Conservation (phyloP, 2,888 invertebrate genomes). For the Ryuthela nishihirai region DNA sequence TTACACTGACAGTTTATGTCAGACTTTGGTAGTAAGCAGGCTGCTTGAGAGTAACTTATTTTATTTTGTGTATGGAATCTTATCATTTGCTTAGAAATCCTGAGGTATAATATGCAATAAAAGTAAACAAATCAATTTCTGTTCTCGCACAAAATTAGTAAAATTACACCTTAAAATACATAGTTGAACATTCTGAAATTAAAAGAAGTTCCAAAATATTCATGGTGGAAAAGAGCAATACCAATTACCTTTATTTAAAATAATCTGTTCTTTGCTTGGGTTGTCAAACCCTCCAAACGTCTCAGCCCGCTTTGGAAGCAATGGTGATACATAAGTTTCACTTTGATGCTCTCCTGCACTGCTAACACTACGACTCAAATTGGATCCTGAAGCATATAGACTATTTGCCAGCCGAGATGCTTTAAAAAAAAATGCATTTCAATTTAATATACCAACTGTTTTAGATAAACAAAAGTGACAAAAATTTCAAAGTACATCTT, state of each 20-base stretch:
- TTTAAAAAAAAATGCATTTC: conserved; percentile 33
- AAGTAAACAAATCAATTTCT: too few species aligned
- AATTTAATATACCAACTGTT: too few species aligned
- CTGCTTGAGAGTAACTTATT: too few species aligned
- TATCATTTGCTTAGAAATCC: too few species aligned
- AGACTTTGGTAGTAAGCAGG: too few species aligned
- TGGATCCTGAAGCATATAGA: conserved; percentile 59
- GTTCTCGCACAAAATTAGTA: neutral
- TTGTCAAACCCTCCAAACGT: conserved; percentile 92
- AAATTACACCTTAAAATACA: neutral
- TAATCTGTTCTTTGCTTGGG: conserved; percentile 43
- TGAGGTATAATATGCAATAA: too few species aligned
- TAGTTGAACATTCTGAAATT: neutral
- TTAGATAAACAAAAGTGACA: too few species aligned
- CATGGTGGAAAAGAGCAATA: too few species aligned
- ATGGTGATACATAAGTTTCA: conserved; percentile 76
- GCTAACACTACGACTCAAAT: conserved; percentile 83
- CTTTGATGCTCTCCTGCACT: conserved; percentile 91
- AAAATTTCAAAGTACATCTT: too few species aligned
- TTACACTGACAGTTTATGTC: too few species aligned
- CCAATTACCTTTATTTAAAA: conserved; percentile 23
- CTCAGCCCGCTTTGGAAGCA: conserved; percentile 86
- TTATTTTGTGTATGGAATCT: too few species aligned
- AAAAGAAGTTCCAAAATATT: neutral
- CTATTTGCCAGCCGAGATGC: conserved; percentile 49